Evolutionary conservation across 2,888 invertebrate species (phyloP).

Genomic region (Geotrupes spiniger): DNA sequence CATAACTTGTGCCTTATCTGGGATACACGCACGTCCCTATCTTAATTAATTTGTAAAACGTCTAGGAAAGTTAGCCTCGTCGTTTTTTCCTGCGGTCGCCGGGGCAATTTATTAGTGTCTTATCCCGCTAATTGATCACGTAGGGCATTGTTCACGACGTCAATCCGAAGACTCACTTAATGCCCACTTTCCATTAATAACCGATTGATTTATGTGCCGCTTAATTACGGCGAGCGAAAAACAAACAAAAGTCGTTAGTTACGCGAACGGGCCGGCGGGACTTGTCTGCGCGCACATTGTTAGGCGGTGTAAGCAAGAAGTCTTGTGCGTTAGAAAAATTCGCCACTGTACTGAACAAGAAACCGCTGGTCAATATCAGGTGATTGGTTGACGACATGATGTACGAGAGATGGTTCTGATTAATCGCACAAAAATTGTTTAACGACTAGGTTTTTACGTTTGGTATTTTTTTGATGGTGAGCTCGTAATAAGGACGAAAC

Average conservation of each 20-base stretch:
- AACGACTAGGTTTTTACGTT: no score
- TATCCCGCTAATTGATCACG: constrained; percentile 1
- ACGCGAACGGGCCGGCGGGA: neutral
- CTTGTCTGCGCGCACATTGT: no score
- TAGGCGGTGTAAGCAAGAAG: neutral
- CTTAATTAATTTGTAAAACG: no score
- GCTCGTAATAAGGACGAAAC: no score
- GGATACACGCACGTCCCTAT: no score
- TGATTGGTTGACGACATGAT: no score
- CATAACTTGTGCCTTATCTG: no score
- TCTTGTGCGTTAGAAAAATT: neutral
- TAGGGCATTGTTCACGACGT: neutral
- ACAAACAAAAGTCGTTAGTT: neutral
- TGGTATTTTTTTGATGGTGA: no score
- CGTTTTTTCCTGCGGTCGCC: neutral
- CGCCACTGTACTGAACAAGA: no score
- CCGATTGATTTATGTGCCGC: constrained; percentile 4
- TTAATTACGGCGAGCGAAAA: constrained; percentile 2
- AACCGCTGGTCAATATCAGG: no score
- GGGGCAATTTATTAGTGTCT: neutral
- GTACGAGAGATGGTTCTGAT: no score
- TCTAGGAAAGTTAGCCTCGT: neutral
- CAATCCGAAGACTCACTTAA: neutral
- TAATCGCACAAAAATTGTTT: no score
- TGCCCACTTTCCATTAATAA: neutral